Evolutionary conservation across 2,888 invertebrate genomes (phyloP).

Genomic region (Flexamia atlantica): DNA sequence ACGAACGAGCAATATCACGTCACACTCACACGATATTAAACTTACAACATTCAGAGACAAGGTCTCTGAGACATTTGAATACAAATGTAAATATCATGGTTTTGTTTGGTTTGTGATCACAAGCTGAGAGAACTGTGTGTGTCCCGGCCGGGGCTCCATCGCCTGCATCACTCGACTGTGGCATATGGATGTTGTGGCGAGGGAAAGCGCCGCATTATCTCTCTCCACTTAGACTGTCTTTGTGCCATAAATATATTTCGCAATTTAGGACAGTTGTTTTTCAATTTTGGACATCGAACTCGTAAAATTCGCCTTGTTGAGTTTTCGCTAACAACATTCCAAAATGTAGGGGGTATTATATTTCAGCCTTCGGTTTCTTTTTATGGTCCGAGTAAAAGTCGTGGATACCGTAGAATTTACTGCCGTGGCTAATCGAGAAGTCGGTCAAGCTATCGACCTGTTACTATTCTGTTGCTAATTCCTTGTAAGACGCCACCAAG

Average conservation of each 20-base stretch:
- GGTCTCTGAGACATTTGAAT: too few relatives aligned
- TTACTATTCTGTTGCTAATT: too few relatives aligned
- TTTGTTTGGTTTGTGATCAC: too few relatives aligned
- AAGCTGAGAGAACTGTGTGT: too few relatives aligned
- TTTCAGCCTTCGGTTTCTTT: constrained; percentile 16
- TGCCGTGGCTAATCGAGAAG: too few relatives aligned
- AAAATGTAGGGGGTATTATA: constrained; percentile 24
- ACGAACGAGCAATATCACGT: neutral
- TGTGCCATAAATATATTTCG: constrained; percentile 35
- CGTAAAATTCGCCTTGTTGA: constrained; percentile 28
- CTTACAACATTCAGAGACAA: too few relatives aligned
- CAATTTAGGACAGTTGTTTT: constrained; percentile 33
- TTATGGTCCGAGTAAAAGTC: constrained; percentile 11
- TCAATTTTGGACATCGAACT: constrained; percentile 34
- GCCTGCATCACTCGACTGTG: constrained; percentile 5
- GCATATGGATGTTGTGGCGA: constrained; percentile 22
- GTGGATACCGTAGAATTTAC: neutral
- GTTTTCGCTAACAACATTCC: constrained; percentile 29
- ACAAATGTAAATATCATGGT: too few relatives aligned
- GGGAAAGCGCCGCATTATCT: constrained; percentile 47
- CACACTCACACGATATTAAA: too few relatives aligned
- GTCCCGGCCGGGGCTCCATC: too few relatives aligned
- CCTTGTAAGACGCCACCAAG: neutral
- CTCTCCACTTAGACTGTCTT: constrained; percentile 35
- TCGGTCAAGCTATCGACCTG: too few relatives aligned